A percentile compares a stretch with the other conserved stretches of the same genome.
These are phyloP conservation scores for Narcine bancroftii DNA, from an alignment of 2,113 vertebrate species.

Conservation along the genomic window DNA sequence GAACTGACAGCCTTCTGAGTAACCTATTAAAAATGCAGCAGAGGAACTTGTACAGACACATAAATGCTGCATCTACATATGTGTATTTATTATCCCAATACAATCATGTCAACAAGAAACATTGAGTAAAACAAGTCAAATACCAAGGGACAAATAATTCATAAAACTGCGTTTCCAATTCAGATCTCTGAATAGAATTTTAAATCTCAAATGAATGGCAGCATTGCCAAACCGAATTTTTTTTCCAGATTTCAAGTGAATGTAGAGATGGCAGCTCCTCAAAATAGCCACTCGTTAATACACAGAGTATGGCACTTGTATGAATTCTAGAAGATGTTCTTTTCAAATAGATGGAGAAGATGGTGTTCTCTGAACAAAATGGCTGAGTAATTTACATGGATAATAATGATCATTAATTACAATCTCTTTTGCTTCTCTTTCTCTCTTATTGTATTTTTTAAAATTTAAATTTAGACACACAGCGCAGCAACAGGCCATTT, in stretches of 20 bases:
- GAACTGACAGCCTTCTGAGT: neutral
- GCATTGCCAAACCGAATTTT: neutral
- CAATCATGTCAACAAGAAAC: neutral
- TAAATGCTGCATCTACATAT: neutral
- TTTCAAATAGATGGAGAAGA: neutral
- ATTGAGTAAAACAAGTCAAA: slow-evolving; percentile 16
- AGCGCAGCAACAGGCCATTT: too few species aligned
- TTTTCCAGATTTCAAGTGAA: neutral
- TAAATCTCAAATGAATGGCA: neutral
- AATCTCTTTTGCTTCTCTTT: too few species aligned
- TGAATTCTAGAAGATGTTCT: neutral
- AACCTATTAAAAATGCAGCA: neutral
- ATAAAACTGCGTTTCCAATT: neutral
- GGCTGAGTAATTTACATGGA: neutral
- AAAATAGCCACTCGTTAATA: neutral
- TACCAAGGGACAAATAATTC: neutral
- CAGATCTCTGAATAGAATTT: neutral
- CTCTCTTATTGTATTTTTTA: too few species aligned
- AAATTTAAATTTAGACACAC: too few species aligned
- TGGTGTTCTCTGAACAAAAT: neutral
- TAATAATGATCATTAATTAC: neutral
- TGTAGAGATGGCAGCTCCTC: neutral
- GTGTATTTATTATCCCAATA: neutral
- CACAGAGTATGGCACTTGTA: neutral
- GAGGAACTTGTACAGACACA: neutral